Percentiles rank a stretch among this genome's conserved stretches.
Conservation (phyloP, 35 echinoderm and acorn worm species). For the Stichopus chloronotus region DNA sequence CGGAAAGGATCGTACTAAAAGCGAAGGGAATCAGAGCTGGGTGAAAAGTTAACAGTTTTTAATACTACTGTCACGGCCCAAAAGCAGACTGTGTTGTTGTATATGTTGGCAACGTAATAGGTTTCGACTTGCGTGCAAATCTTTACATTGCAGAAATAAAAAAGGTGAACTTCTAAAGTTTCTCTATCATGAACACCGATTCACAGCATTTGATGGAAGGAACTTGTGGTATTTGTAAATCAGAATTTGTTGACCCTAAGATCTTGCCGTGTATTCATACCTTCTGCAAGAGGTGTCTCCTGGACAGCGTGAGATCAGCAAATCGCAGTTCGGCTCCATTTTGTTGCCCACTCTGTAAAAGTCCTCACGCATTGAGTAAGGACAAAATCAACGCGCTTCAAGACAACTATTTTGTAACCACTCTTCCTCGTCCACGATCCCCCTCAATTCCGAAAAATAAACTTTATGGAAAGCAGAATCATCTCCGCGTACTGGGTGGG, state of each 20-base stretch:
- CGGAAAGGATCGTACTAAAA: too few species aligned
- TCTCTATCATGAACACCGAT: not conserved
- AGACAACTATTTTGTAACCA: conserved; percentile 41
- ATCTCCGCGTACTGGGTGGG: not conserved
- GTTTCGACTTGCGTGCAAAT: too few species aligned
- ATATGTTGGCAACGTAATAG: too few species aligned
- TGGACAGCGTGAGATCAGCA: not conserved
- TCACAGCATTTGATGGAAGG: not conserved
- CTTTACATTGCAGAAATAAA: not conserved
- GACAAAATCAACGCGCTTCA: conserved; percentile 48
- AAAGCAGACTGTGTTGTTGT: too few species aligned
- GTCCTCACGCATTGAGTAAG: not conserved
- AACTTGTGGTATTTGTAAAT: conserved; percentile 39
- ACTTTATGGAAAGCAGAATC: not conserved
- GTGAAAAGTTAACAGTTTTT: too few species aligned
- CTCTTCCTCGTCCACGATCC: not conserved
- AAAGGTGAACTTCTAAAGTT: not conserved
- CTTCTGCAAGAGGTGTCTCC: conserved; percentile 52
- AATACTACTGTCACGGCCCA: too few species aligned
- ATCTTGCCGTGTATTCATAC: conserved; percentile 55
- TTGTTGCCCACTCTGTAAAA: conserved; percentile 35
- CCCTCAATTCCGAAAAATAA: too few species aligned
- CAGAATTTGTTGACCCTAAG: conserved; percentile 26
- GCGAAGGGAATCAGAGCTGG: too few species aligned
- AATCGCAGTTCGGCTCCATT: conserved; percentile 1